Percentiles rank a stretch among this genome's conserved stretches.
Conservation (phyloP, 2,113 vertebrate species). For the Xenopus borealis region DNA sequence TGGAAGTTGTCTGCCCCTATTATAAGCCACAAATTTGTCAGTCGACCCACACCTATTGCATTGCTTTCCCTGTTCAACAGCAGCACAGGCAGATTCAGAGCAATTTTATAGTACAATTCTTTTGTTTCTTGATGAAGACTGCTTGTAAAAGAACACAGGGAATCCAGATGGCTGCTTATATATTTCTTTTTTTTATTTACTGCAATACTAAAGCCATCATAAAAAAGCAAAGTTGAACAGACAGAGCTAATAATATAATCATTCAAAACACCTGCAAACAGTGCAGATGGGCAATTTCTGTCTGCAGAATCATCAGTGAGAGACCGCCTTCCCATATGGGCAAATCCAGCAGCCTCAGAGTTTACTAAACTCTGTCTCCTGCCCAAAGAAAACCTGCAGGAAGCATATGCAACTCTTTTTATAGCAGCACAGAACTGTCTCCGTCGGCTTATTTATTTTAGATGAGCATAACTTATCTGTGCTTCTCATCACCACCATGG, state of each 20-base stretch:
- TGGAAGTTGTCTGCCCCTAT: not conserved
- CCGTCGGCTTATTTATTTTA: slow-evolving; percentile 72
- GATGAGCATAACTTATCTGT: slow-evolving; percentile 65
- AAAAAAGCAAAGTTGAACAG: slow-evolving; percentile 93
- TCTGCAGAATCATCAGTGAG: slow-evolving; percentile 80
- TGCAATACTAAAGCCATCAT: slow-evolving; percentile 87
- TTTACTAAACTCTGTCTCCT: slow-evolving; percentile 72
- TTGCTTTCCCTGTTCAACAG: not conserved
- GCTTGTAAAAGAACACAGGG: slow-evolving; percentile 62
- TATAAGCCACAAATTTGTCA: too few relatives aligned
- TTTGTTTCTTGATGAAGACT: slow-evolving; percentile 63
- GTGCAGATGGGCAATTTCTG: slow-evolving; percentile 95
- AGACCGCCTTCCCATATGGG: slow-evolving; percentile 95
- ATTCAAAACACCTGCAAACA: slow-evolving; percentile 97
- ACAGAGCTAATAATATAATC: slow-evolving; percentile 99
- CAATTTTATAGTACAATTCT: slow-evolving; percentile 41
- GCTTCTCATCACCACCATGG: slow-evolving; percentile 51
- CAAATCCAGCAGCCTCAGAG: slow-evolving; percentile 72
- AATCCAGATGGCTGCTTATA: slow-evolving; percentile 88
- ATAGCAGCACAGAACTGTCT: slow-evolving; percentile 67
- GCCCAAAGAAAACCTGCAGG: slow-evolving; percentile 79
- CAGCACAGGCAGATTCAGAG: not conserved
- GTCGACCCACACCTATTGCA: not conserved
- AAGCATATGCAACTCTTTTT: slow-evolving; percentile 79
- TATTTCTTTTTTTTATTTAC: slow-evolving; percentile 65